Conservation (phyloP, 1,140 invertebrate species). For the Neelides sp. region DNA sequence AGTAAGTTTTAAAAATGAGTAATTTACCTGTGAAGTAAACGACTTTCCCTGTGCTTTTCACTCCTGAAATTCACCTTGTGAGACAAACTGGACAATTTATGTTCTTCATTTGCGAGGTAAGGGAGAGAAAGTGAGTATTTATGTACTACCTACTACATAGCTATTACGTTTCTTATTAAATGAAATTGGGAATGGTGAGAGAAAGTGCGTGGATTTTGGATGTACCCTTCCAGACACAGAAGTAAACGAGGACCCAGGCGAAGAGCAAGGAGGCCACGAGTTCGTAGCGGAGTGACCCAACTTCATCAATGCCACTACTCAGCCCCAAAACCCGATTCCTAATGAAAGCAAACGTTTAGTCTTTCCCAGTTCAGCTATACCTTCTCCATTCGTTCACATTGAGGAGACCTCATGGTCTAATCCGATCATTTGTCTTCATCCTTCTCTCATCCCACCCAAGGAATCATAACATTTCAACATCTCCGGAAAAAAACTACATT, state of each 20-base stretch:
- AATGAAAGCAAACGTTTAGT: conserved; percentile 16
- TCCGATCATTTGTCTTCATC: no score
- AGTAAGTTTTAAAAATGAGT: background rate
- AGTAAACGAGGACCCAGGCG: conserved; percentile 40
- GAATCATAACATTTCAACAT: no score
- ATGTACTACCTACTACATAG: no score
- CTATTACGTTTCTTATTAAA: no score
- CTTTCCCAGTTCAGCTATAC: background rate
- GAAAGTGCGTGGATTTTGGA: no score
- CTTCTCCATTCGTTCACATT: background rate
- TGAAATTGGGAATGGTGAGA: no score
- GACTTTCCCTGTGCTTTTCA: conserved; percentile 42
- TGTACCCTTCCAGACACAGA: conserved; percentile 41
- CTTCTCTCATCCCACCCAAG: no score
- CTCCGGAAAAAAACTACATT: conserved; percentile 31
- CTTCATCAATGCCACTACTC: conserved; percentile 48
- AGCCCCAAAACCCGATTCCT: conserved; percentile 57
- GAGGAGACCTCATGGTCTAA: no score
- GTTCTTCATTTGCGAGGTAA: no score
- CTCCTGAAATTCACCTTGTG: no score
- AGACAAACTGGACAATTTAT: no score
- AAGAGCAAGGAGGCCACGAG: conserved; percentile 51
- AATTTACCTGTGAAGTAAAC: conserved; percentile 34
- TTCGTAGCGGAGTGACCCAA: conserved; percentile 58
- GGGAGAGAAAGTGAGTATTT: no score